Percentiles rank a stretch among this genome's conserved stretches.
Conservation (phyloP, 2,797 vertebrate genomes). For the Melanotaenia nigrans region DNA sequence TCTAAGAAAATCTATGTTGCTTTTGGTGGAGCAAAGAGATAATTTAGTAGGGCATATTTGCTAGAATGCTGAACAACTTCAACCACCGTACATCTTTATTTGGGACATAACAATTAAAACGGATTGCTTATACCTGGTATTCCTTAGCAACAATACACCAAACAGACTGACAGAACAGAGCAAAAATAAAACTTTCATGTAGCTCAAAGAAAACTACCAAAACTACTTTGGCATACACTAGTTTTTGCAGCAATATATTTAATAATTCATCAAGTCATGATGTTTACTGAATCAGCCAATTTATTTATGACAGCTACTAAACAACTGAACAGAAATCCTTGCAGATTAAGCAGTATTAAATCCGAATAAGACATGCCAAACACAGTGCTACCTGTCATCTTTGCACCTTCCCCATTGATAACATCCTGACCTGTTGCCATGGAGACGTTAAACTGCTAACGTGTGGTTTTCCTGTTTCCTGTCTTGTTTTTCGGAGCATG, state of each 20-base stretch:
- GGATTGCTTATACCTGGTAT: neutral
- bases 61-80: too few species aligned
- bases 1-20: neutral
- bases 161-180: neutral
- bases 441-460: conserved; percentile 68
- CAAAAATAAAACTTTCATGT: neutral
- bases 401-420: conserved; percentile 58
- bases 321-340: neutral
- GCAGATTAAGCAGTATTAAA: neutral
- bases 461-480: conserved; percentile 89
- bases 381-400: conserved; percentile 56
- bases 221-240: too few species aligned
- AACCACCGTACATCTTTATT: neutral
- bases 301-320: conserved; percentile 1
- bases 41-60: too few species aligned
- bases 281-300: neutral
- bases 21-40: too few species aligned
- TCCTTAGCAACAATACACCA: neutral
- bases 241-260: too few species aligned
- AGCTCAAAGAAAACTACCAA: too few species aligned
- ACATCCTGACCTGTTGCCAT: conserved; percentile 82
- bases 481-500: conserved; percentile 53
- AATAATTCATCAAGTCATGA: too few species aligned
- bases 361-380: conserved; percentile 14
- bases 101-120: neutral